Percentiles rank a stretch among this genome's conserved stretches.
Conservation (phyloP, 2,888 invertebrate genomes). For the Pherbina coryleti region DNA sequence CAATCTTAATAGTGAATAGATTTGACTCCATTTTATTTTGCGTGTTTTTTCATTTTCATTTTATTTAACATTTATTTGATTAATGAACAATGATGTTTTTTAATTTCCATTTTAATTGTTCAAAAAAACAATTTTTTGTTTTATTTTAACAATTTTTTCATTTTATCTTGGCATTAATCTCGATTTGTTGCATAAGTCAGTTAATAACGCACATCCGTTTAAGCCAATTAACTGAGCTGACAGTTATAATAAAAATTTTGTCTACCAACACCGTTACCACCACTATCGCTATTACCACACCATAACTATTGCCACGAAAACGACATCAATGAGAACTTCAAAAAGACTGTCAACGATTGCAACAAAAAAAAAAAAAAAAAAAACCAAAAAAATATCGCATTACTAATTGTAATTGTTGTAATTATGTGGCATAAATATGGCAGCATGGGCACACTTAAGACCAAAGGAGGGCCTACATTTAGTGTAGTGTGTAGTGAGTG, state of each 20-base stretch:
- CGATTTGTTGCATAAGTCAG: conserved; percentile 66
- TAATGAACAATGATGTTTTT: conserved; percentile 58
- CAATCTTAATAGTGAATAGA: not conserved
- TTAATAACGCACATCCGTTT: conserved; percentile 66
- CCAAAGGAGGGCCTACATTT: not conserved
- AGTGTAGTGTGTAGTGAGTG: not conserved
- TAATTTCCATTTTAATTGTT: conserved; percentile 63
- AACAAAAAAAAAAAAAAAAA: conserved; percentile 54
- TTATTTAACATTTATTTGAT: conserved; percentile 57
- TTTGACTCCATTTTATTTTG: no score
- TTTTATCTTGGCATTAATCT: conserved; percentile 52
- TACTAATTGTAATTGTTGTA: conserved; percentile 40
- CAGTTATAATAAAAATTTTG: conserved; percentile 46
- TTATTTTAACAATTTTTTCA: conserved; percentile 37
- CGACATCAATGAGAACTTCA: conserved; percentile 37
- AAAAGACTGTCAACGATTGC: conserved; percentile 47
- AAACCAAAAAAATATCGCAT: conserved; percentile 9
- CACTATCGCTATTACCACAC: not conserved
- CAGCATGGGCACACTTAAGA: conserved; percentile 29
- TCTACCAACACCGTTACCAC: conserved; percentile 34
- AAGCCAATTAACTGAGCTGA: conserved; percentile 54
- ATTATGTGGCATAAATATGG: conserved; percentile 24
- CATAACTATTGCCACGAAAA: not conserved
- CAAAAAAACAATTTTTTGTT: conserved; percentile 53
- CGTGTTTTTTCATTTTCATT: not conserved